Evolutionary conservation across 2,113 vertebrate species (phyloP), one percentile per base, ranked within the genome.

Genomic region (Upupa epops): DNA sequence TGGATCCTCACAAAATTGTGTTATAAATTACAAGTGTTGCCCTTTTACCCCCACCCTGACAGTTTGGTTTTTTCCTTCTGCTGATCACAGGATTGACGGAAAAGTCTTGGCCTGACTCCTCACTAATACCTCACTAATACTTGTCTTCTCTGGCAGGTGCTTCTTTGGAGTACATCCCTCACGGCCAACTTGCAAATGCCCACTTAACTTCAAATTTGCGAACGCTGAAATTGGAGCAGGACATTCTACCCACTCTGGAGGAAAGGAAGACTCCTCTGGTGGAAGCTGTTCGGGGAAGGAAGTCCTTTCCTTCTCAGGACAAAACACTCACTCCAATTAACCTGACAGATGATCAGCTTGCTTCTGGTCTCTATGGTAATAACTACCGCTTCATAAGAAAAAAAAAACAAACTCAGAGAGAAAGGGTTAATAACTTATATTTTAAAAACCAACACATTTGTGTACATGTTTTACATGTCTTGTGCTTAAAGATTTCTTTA

Each of bases 331-430:
- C 97, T 93, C 96, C 98, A 90, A 98, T 98, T 97, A 98, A 97
- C 83, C 96, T 98, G 20, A 98, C 98, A 88, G 97, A 98, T 96
- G 98, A 98, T 92, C 98, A 98, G 94, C 98, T 98, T 96, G 98
- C 98, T 10, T 98, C 98, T 74, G 98, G 98, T 31, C 97, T 98
- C 24, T 98, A 98, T 68, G 98, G 98, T 98, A 98, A 96, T 84
- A 42, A 61, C 45, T 86, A 74, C 6, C 29, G 55, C 40, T 76
- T 81, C 11, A 3, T 69, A 60, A 69, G 34, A 55, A 92, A 89
- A 81, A n/a, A n/a, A n/a, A n/a, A n/a, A n/a, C n/a, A 70, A 17
- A 2, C 76, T 31, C 22, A 32, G 46, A 19, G 32, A 73, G 18
- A 64, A 83, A 24, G 25, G 3, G 4, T 51, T 81, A 68, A 19